A percentile compares a stretch with the other conserved stretches of the same genome.
Conservation (phyloP, 2,888 invertebrate species). For the Dioctria linearis region DNA sequence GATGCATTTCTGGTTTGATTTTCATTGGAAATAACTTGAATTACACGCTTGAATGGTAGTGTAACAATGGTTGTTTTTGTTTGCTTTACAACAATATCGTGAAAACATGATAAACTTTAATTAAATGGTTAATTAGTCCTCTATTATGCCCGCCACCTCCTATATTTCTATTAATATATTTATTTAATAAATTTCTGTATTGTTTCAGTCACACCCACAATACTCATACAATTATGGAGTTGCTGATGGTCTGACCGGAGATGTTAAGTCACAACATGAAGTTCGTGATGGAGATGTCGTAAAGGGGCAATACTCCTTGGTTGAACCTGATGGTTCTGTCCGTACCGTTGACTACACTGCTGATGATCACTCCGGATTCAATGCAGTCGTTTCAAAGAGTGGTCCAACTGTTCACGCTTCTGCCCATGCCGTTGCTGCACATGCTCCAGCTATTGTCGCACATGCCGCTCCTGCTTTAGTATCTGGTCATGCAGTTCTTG, state of each 20-base stretch:
- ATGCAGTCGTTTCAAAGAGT: conserved; percentile 70
- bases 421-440: conserved; percentile 50
- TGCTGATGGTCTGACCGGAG: conserved; percentile 70
- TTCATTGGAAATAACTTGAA: background rate
- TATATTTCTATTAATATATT: background rate
- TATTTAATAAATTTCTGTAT: background rate
- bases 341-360: conserved; percentile 71
- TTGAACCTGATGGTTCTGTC: conserved; percentile 71
- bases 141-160: background rate
- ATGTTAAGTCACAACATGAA: conserved; percentile 71
- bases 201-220: conserved; percentile 68
- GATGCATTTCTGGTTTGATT: background rate
- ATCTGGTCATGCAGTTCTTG: conserved; percentile 56
- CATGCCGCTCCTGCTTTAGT: conserved; percentile 52
- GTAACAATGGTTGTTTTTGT: background rate
- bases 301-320: conserved; percentile 71
- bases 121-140: background rate
- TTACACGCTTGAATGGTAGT: background rate
- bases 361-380: conserved; percentile 71
- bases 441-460: conserved; percentile 44
- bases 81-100: background rate
- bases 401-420: conserved; percentile 67
- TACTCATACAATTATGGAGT: conserved; percentile 71
- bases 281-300: conserved; percentile 71
- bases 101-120: background rate